Conservation (phyloP, 2,888 invertebrate genomes). For the Boloria selene region DNA sequence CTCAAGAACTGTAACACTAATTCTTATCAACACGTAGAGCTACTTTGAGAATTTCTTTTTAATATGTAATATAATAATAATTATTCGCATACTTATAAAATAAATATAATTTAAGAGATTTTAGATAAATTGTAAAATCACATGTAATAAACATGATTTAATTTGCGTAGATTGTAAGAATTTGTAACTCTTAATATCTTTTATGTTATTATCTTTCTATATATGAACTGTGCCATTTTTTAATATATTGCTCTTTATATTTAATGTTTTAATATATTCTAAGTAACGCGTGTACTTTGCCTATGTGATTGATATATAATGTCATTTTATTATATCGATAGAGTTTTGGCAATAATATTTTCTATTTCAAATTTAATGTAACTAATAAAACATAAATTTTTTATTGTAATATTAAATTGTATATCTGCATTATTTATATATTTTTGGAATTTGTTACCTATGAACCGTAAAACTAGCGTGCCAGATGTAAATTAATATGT, state of each 20-base stretch:
- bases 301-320: conserved; percentile 3
- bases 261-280: neutral
- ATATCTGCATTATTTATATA: too few relatives aligned
- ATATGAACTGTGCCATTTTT: conserved; percentile 13
- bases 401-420: too few relatives aligned
- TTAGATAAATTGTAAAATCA: neutral
- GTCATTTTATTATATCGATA: neutral
- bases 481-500: too few relatives aligned
- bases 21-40: too few relatives aligned
- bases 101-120: neutral
- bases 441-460: too few relatives aligned
- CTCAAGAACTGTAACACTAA: too few relatives aligned
- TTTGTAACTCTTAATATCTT: neutral
- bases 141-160: neutral
- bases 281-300: conserved; percentile 5
- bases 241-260: neutral
- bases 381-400: too few relatives aligned
- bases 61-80: neutral
- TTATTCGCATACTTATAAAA: neutral
- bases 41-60: too few relatives aligned
- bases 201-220: neutral
- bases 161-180: neutral
- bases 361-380: too few relatives aligned
- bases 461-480: too few relatives aligned
- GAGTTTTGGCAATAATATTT: too few relatives aligned